Conservation (phyloP, 2,888 invertebrate species). For the Drosophila yooni region DNA sequence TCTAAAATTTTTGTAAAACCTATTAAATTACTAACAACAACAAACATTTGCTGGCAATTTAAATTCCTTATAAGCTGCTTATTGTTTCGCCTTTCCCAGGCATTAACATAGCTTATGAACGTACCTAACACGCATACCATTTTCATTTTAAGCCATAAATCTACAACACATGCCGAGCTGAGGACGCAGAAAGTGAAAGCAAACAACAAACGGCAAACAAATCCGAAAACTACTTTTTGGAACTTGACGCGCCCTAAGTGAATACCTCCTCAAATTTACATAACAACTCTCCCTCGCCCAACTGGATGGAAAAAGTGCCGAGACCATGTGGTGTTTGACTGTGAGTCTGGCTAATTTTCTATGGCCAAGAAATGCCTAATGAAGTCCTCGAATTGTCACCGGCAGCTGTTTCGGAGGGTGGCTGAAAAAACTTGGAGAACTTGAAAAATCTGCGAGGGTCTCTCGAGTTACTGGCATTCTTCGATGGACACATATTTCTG, state of each 20-base stretch:
- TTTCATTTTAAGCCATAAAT: constrained; percentile 65
- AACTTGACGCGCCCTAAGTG: constrained; percentile 49
- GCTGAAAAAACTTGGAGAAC: constrained; percentile 11
- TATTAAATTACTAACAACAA: constrained; percentile 41
- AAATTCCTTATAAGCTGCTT: constrained; percentile 54
- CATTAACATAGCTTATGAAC: constrained; percentile 60
- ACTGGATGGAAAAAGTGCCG: constrained; percentile 7
- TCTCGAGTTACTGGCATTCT: neutral
- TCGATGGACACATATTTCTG: neutral
- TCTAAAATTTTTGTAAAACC: neutral
- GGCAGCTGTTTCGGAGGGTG: constrained; percentile 22
- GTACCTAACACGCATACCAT: constrained; percentile 32
- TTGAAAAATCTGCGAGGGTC: neutral
- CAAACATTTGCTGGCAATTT: constrained; percentile 60
- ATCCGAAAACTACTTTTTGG: constrained; percentile 55
- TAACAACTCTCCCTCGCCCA: constrained; percentile 24
- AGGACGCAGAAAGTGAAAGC: constrained; percentile 22
- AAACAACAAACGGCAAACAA: constrained; percentile 58
- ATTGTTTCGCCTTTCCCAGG: neutral
- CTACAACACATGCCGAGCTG: constrained; percentile 56
- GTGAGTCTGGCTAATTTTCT: constrained; percentile 54
- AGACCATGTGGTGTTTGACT: constrained; percentile 4
- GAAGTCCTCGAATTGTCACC: constrained; percentile 48
- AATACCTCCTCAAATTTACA: constrained; percentile 50
- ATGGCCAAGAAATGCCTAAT: constrained; percentile 51